Evolutionary conservation across 2,888 invertebrate genomes (phyloP).

Genomic region (Masnerella sp.): DNA sequence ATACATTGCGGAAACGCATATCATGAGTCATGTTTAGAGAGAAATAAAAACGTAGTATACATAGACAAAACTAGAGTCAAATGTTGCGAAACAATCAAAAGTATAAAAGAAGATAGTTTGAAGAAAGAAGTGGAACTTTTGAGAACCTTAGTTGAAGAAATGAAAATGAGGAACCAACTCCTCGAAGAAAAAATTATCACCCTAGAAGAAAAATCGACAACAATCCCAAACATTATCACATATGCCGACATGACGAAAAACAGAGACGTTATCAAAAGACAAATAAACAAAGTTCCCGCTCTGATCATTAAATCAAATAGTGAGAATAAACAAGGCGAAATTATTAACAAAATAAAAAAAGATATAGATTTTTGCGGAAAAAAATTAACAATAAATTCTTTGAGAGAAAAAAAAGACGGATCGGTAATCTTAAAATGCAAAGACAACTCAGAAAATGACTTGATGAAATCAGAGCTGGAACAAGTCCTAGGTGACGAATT

Average conservation of each 20-base stretch:
- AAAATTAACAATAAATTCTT: neutral
- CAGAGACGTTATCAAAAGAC: neutral
- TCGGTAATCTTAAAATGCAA: neutral
- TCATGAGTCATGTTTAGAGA: neutral
- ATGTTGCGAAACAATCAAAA: constrained; percentile 1
- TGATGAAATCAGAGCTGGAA: constrained; percentile 7
- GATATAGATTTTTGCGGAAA: neutral
- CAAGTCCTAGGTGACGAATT: neutral
- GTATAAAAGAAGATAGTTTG: neutral
- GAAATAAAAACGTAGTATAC: neutral
- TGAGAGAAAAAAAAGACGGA: constrained; percentile 6
- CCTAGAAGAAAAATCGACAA: neutral
- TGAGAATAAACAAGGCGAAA: neutral
- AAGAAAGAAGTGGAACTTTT: constrained; percentile 1
- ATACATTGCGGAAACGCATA: neutral
- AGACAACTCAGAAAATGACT: neutral
- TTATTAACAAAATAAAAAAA: neutral
- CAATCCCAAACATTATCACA: neutral
- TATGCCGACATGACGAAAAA: constrained; percentile 1
- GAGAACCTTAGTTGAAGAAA: neutral
- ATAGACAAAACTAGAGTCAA: neutral
- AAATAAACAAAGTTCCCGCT: neutral
- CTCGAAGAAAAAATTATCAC: constrained; percentile 4
- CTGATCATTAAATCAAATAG: constrained; percentile 11
- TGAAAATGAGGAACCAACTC: constrained; percentile 3